phyloP scores from a whole-genome alignment of 1,140 invertebrate species.

The Drosophila ficusphila region DNA sequence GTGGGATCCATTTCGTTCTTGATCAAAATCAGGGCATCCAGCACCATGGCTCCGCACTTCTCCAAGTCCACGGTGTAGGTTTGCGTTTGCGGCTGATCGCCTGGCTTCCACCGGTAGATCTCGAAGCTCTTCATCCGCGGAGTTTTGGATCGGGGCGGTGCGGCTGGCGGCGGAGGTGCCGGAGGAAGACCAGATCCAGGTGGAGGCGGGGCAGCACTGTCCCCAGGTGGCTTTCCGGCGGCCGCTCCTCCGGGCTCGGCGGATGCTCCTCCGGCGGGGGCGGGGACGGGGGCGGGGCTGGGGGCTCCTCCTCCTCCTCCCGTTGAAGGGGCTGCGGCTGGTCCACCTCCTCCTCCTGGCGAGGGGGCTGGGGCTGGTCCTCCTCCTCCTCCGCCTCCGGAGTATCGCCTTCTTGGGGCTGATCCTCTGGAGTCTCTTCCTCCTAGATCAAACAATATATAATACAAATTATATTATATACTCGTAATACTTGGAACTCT shows the following conservation, averaged over 20 bases:
- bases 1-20: constrained; percentile 99
- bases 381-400: background rate
- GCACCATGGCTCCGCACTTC: constrained; percentile 97
- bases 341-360: background rate
- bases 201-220: background rate
- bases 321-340: background rate
- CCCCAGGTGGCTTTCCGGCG: constrained; percentile 1
- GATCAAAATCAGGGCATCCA: constrained; percentile 98
- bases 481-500: no score
- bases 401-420: background rate
- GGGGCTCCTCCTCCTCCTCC: background rate
- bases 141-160: background rate
- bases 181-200: no score
- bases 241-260: constrained; percentile 1
- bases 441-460: no score
- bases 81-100: constrained; percentile 94
- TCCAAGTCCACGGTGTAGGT: constrained; percentile 97
- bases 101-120: constrained; percentile 95
- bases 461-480: no score
- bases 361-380: background rate
- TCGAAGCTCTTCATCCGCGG: constrained; percentile 90
- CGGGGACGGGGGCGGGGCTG: no score
- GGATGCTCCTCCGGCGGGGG: background rate
- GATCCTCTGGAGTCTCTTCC: background rate
- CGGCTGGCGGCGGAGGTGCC: background rate